Conservation (phyloP, 2,888 invertebrate species). For the Erebia aethiops region DNA sequence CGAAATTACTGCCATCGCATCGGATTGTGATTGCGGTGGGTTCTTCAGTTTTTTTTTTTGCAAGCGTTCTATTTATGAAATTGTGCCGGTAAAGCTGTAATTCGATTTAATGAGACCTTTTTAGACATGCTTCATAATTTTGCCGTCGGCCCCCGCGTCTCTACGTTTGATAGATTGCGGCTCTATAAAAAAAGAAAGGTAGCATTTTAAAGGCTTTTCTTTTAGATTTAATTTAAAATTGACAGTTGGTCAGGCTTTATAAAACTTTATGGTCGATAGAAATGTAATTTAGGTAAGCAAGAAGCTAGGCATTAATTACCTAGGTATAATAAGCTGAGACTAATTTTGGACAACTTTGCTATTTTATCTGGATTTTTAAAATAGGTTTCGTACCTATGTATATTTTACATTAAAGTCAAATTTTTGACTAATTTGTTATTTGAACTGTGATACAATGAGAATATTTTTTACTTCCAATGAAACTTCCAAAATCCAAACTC, state of each 20-base stretch:
- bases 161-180: slow-evolving; percentile 30
- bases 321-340: no score
- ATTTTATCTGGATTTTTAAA: no score
- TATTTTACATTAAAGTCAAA: no score
- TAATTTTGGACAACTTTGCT: no score
- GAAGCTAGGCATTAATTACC: no score
- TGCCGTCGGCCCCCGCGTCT: slow-evolving; percentile 34
- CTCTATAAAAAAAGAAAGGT: background rate
- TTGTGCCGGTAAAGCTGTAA: slow-evolving; percentile 38
- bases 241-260: background rate
- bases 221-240: background rate
- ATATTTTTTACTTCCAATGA: no score
- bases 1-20: slow-evolving; percentile 50
- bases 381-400: no score
- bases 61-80: slow-evolving; percentile 41
- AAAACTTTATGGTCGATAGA: background rate
- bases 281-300: no score
- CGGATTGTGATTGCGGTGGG: slow-evolving; percentile 47
- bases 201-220: background rate
- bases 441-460: no score
- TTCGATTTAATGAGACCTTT: slow-evolving; percentile 44
- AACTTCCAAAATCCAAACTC: no score
- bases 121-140: slow-evolving; percentile 43
- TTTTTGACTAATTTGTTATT: no score
- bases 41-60: slow-evolving; percentile 25